Conservation (phyloP, 2,113 vertebrate genomes). For the Cyprinodon variegatus region DNA sequence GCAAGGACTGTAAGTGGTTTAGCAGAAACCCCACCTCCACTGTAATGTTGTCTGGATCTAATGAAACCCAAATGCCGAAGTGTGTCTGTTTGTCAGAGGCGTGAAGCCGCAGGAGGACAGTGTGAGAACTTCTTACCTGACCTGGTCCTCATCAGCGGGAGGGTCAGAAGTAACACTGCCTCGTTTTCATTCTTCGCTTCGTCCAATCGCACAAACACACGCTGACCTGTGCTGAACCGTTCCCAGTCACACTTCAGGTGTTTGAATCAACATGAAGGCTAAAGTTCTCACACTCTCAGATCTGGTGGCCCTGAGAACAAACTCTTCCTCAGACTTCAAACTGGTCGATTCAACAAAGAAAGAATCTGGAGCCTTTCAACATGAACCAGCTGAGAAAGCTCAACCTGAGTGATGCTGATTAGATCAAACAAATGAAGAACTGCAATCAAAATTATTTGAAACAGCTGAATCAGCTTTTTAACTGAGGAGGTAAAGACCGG, state of each 20-base stretch:
- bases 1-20: too few relatives aligned
- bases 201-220: not conserved
- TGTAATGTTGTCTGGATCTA: not conserved
- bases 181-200: constrained; percentile 30
- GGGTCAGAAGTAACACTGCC: constrained; percentile 44
- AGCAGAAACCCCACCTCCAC: too few relatives aligned
- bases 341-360: not conserved
- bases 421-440: too few relatives aligned
- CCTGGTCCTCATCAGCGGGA: constrained; percentile 34
- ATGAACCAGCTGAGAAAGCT: too few relatives aligned
- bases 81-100: constrained; percentile 14
- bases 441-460: too few relatives aligned
- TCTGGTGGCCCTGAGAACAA: not conserved
- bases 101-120: constrained; percentile 58
- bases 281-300: constrained; percentile 19
- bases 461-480: too few relatives aligned
- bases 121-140: constrained; percentile 52
- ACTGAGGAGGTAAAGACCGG: too few relatives aligned
- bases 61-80: not conserved
- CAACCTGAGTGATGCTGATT: too few relatives aligned
- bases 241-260: constrained; percentile 22
- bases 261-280: constrained; percentile 3
- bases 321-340: not conserved
- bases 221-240: not conserved
- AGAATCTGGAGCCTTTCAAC: not conserved